Base-by-base conservation (phyloP, 1,140 invertebrate species). In the Asobara japonica region DNA sequence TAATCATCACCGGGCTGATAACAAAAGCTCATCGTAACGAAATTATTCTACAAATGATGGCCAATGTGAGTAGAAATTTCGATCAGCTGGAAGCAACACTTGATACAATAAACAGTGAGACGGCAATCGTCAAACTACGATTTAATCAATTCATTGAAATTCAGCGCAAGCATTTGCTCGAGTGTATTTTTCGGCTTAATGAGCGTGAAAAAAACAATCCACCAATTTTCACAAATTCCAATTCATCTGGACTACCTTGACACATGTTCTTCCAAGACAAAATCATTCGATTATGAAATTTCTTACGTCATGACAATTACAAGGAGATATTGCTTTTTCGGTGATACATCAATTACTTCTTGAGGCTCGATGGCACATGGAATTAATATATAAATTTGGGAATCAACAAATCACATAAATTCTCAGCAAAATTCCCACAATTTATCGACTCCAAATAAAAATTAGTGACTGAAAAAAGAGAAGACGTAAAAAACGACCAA, bases 31-130 rank as follows among this genome's bases (percentile, higher is more conserved):
- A 75, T 20, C 78, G 65, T 38, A 80, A 78, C 20, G 74, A 71
- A 25, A 18, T 81, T 10, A 29, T 83, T 6, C 67, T 81, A 6
- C 79, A 83, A 41, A 78, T 84, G 71, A 77, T 87, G 18, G 78
- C 77, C 5, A 87, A 87, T 60, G 76, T 85, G 6, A 87, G 83
- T 75, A 82, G 72, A 22, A 79, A 76, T 4, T 31, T 87, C 20
- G 81, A 86, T 33, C 79, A 79, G 33, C 67, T 87, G 29, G 81
- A 86, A 48, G 72, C 62, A 3, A 78, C 78, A 0, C 73, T 86
- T 2, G 79, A 86, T 25, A 74, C 74, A 0, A 82, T 86, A 6
- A 74, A 80, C 22, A 61, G 56, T 5, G 78, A 82, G 22, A 81
- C 81, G 10, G 78, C 79, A 73, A 56, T 73, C 11, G 83, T 79